Conservation (phyloP, 2,113 vertebrate species). For the Tympanuchus pallidicinctus region DNA sequence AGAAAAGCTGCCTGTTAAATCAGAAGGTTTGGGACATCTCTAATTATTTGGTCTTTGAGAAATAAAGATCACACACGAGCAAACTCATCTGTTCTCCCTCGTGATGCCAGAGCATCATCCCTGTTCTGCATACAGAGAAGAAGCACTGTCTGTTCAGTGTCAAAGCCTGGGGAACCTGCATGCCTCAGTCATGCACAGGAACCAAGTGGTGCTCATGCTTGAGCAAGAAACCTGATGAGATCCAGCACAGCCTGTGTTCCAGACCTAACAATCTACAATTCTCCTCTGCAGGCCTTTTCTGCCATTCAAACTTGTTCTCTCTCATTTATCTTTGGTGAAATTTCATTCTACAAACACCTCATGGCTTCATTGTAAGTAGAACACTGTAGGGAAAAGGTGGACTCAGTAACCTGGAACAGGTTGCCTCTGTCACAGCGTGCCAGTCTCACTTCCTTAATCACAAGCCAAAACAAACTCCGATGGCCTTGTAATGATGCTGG, state of each 20-base stretch:
- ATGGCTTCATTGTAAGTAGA: neutral
- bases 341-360: neutral
- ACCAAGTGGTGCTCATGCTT: neutral
- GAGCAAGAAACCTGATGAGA: neutral
- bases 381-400: neutral
- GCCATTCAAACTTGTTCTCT: neutral
- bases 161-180: neutral
- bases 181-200: neutral
- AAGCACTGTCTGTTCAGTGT: accelerated
- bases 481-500: neutral
- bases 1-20: neutral
- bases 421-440: neutral
- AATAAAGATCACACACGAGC: neutral
- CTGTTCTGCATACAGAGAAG: neutral
- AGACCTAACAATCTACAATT: too few species aligned
- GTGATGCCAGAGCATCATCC: neutral
- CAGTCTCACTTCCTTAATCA: neutral
- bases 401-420: neutral
- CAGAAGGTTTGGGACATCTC: neutral
- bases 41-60: neutral
- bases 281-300: neutral
- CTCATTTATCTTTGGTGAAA: neutral
- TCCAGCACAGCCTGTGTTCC: neutral
- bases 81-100: neutral
- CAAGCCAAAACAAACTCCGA: neutral